These are phyloP conservation scores for Psittacula echo DNA, from an alignment of 2,797 vertebrate genomes.

Conservation along the genomic window DNA sequence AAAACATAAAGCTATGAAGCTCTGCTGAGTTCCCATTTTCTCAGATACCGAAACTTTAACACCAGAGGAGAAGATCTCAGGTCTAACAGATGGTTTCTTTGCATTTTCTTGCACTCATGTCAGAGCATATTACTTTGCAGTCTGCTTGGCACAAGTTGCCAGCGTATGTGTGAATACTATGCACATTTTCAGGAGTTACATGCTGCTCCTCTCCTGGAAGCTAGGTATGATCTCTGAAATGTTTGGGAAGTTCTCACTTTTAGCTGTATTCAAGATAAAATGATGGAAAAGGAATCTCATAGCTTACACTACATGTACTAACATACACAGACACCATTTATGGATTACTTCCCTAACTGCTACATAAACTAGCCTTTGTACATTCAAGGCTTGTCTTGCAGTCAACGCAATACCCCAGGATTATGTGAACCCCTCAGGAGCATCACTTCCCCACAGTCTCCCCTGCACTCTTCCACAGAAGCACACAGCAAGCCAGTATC, in stretches of 20 bases:
- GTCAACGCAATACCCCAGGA: not conserved
- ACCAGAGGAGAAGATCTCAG: not conserved
- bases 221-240: not conserved
- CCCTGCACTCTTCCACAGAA: not conserved
- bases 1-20: not conserved
- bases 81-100: constrained; percentile 19
- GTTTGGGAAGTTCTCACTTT: not conserved
- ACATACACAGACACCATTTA: not conserved
- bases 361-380: not conserved
- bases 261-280: not conserved
- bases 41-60: not conserved
- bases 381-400: not conserved
- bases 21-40: not conserved
- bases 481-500: not conserved
- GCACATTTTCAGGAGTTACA: not conserved
- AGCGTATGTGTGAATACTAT: not conserved
- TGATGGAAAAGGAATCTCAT: not conserved
- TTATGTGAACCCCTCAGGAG: not conserved
- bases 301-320: not conserved
- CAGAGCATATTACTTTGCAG: not conserved
- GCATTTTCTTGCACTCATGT: not conserved
- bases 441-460: not conserved
- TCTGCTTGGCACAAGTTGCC: not conserved
- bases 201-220: not conserved
- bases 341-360: not conserved